Conservation (phyloP, 1,140 invertebrate genomes). For the Musca domestica region DNA sequence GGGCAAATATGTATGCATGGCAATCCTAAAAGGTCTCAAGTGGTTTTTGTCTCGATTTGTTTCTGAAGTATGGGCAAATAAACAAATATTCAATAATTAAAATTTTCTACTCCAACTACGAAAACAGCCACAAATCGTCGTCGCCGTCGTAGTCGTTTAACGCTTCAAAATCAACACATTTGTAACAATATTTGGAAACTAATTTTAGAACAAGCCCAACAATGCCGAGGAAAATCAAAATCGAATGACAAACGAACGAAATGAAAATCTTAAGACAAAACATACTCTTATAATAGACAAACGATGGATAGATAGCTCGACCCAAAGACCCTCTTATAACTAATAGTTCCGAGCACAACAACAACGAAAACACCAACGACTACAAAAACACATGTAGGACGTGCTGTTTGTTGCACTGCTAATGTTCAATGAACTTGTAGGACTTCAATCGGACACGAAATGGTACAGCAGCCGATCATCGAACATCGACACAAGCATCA, state of each 20-base stretch:
- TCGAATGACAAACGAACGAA: too few species aligned
- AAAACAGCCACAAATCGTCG: too few species aligned
- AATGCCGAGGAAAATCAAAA: too few species aligned
- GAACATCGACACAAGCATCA: too few species aligned
- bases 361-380: conserved; percentile 4
- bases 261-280: too few species aligned
- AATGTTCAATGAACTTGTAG: conserved; percentile 3
- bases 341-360: neutral
- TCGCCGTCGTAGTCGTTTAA: conserved; percentile 24
- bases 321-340: too few species aligned
- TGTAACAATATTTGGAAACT: conserved; percentile 54
- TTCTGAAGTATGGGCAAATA: neutral
- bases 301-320: too few species aligned
- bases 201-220: conserved; percentile 42
- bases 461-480: neutral
- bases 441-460: neutral
- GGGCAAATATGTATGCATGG: too few species aligned
- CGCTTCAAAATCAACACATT: conserved; percentile 53
- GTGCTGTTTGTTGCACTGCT: neutral
- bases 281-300: too few species aligned
- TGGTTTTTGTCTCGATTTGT: neutral
- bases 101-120: neutral
- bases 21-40: conserved; percentile 9
- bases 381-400: neutral
- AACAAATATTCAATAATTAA: conserved; percentile 7